Conservation (phyloP, 2,113 vertebrate species). For the Cynopterus brachyotis region DNA sequence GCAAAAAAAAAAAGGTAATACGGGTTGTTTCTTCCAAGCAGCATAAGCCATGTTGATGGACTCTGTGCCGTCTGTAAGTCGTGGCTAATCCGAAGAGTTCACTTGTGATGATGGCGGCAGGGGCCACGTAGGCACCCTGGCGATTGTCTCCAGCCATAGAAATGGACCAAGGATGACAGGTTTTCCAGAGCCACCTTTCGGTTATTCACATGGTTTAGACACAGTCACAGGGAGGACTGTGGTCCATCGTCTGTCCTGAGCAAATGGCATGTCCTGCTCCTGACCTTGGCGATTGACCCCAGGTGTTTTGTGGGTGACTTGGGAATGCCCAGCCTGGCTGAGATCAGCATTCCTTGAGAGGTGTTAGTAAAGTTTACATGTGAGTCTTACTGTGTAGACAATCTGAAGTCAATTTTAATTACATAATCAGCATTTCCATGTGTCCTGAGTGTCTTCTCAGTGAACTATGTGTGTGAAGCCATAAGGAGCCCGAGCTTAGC, state of each 20-base stretch:
- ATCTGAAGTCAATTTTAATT: slow-evolving; percentile 84
- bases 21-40: slow-evolving; percentile 85
- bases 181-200: neutral
- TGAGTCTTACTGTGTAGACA: slow-evolving; percentile 85
- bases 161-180: neutral
- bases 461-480: slow-evolving; percentile 82
- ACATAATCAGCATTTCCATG: slow-evolving; percentile 72
- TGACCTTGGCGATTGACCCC: slow-evolving; percentile 75
- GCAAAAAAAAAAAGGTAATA: slow-evolving; percentile 81
- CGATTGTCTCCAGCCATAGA: slow-evolving; percentile 1
- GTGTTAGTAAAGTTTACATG: slow-evolving; percentile 84
- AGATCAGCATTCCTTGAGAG: slow-evolving; percentile 81
- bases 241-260: slow-evolving; percentile 75
- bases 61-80: neutral
- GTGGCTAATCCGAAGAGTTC: slow-evolving; percentile 30
- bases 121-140: slow-evolving; percentile 14
- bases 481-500: slow-evolving; percentile 62
- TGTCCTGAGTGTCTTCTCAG: slow-evolving; percentile 78
- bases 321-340: slow-evolving; percentile 80
- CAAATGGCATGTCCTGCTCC: slow-evolving; percentile 78
- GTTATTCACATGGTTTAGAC: neutral
- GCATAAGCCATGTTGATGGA: slow-evolving; percentile 53
- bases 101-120: slow-evolving; percentile 17
- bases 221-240: slow-evolving; percentile 52
- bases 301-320: slow-evolving; percentile 76